A percentile compares a stretch with the other conserved stretches of the same genome.
Conservation (phyloP, 2,888 invertebrate genomes). For the Spatulosminthurus flaviceps region DNA sequence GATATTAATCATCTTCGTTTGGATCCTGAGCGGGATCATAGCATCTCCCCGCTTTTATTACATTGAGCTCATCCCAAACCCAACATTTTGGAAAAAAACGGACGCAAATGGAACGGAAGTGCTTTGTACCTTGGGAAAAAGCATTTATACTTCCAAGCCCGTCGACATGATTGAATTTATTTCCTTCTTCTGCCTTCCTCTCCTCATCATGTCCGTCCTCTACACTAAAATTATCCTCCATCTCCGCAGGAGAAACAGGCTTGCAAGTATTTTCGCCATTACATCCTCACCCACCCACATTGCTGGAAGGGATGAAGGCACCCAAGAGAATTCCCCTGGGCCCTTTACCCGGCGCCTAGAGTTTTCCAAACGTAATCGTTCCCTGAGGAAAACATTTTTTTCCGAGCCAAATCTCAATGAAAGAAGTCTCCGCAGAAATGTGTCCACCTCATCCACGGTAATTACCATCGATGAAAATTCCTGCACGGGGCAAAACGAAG, state of each 20-base stretch:
- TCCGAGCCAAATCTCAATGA: too few species aligned
- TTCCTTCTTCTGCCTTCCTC: conserved; percentile 82
- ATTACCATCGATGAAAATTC: too few species aligned
- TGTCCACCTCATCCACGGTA: too few species aligned
- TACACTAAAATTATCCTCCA: conserved; percentile 86
- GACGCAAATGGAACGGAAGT: conserved; percentile 70
- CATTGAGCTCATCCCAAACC: conserved; percentile 76
- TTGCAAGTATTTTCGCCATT: too few species aligned
- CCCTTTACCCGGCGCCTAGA: too few species aligned
- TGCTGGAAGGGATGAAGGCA: too few species aligned
- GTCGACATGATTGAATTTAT: conserved; percentile 85
- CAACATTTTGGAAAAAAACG: conserved; percentile 65
- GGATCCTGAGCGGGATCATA: conserved; percentile 83
- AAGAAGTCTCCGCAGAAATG: too few species aligned
- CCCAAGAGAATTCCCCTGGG: too few species aligned
- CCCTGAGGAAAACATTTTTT: too few species aligned
- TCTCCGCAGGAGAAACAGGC: conserved; percentile 71
- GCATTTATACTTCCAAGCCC: conserved; percentile 79
- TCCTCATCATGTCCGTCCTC: conserved; percentile 79
- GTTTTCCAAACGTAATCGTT: too few species aligned
- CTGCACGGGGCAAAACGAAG: too few species aligned
- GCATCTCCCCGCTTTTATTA: conserved; percentile 85
- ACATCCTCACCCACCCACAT: not conserved
- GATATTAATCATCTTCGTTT: conserved; percentile 81
- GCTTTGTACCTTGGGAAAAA: conserved; percentile 70